phyloP scores from a whole-genome alignment of 2,888 invertebrate species.

The Vanessa cardui region DNA sequence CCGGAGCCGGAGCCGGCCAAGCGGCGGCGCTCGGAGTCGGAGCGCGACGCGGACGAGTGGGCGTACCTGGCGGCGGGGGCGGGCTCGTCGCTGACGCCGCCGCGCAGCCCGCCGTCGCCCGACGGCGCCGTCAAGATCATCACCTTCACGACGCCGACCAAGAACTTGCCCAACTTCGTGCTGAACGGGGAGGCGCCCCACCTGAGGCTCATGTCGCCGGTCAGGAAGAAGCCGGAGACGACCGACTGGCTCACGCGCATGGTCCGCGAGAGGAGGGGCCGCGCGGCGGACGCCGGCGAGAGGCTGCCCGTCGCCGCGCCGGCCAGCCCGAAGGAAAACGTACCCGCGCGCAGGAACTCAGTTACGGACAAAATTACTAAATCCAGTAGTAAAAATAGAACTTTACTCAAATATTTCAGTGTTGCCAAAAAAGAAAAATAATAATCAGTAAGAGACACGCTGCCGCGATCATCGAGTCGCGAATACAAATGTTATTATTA shows the following conservation, averaged over 20 bases:
- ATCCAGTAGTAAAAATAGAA: conserved; percentile 52
- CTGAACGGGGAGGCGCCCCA: conserved; percentile 90
- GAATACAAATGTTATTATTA: neutral
- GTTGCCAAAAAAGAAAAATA: conserved; percentile 54
- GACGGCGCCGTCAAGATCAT: conserved; percentile 49
- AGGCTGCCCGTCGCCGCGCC: conserved; percentile 41
- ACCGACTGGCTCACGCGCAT: conserved; percentile 87
- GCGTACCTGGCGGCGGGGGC: conserved; percentile 51
- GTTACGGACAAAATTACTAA: conserved; percentile 58
- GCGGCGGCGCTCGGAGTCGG: conserved; percentile 43
- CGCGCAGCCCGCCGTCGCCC: conserved; percentile 57
- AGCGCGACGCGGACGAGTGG: conserved; percentile 50
- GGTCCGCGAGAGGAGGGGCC: conserved; percentile 50
- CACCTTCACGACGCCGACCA: conserved; percentile 82
- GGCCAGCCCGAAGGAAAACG: conserved; percentile 58
- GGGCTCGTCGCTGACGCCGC: conserved; percentile 65
- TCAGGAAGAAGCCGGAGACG: conserved; percentile 83
- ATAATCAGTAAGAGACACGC: neutral
- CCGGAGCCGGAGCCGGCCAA: conserved; percentile 40
- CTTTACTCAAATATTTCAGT: conserved; percentile 67
- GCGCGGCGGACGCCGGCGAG: conserved; percentile 33
- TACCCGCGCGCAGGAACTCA: conserved; percentile 56
- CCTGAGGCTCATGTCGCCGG: conserved; percentile 86
- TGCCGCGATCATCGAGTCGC: neutral
- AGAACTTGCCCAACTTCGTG: conserved; percentile 90